Base-by-base conservation (phyloP, 2,113 vertebrate species). In the Mustela nigripes region DNA sequence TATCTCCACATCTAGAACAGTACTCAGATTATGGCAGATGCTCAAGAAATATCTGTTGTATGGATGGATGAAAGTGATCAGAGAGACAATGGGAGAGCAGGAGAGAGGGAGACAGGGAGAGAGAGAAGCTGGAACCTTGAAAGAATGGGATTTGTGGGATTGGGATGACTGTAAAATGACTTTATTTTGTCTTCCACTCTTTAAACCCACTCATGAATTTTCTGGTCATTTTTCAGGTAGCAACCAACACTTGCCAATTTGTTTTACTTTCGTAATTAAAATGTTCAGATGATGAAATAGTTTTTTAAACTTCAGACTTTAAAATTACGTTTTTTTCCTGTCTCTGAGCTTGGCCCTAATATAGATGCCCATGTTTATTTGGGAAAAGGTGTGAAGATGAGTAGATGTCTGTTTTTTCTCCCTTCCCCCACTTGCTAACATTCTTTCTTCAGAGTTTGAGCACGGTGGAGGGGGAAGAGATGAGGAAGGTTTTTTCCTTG, bases 151-250 rank as follows among this genome's bases (percentile, higher is more conserved):
- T 65, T 48, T 92, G n/a, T 92, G 28, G 42, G n/a, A 11, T 50
- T 73, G 36, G 26, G 26, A 48, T 79, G 65, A 82, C 63, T n/a
- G 76, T n/a, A 76, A 91, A 87, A 91, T 7, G 28, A 56, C 48
- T 74, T 91, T 74, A n/a, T 15, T 81, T 87, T 62, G n/a, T 85
- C 42, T 84, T 39, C 10, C 28, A 89, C 19, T 63, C 6, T 89
- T 83, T 88, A n/a, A 53, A 67, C 10, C 69, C 74, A 63, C 18
- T 89, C 65, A 85, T 85, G 65, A 82, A 78, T 90, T 89, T 89
- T 92, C 79, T 84, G 65, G 91, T 71, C 63, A 79, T 82, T 89
- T 90, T 90, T 92, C 48, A 82, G 48, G n/a, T 14, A 87, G 22
- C 39, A 80, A 81, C 65, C 31, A 36, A 36, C 81, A 50, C 26